A percentile compares a stretch with the other conserved stretches of the same genome.
Conservation (phyloP, 1,140 invertebrate species). For the Aradophagus sp. region DNA sequence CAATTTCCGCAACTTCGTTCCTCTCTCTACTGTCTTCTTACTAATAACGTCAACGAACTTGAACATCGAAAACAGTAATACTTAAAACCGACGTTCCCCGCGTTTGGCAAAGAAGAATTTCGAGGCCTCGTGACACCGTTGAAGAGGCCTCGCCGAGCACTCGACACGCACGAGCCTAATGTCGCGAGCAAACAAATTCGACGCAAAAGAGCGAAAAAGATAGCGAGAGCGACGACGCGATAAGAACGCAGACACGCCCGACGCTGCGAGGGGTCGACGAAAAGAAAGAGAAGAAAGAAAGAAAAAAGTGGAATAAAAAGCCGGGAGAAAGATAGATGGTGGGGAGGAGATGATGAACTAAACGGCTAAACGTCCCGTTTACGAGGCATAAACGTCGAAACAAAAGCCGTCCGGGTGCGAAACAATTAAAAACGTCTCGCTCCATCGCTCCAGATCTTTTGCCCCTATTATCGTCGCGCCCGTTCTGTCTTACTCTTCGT, state of each 20-base stretch:
- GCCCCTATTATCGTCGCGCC: constrained; percentile 50
- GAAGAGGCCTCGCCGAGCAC: constrained; percentile 43
- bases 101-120: constrained; percentile 42
- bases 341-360: constrained; percentile 52
- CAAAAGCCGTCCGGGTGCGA: constrained; percentile 72
- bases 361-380: constrained; percentile 65
- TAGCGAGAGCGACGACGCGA: constrained; percentile 13
- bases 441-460: constrained; percentile 69
- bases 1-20: no score
- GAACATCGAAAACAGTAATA: constrained; percentile 29
- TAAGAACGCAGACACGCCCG: constrained; percentile 38
- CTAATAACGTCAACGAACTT: not conserved
- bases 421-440: constrained; percentile 76
- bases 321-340: constrained; percentile 37
- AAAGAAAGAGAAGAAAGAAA: no score
- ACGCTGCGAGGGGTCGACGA: constrained; percentile 7
- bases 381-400: constrained; percentile 73
- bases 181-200: constrained; percentile 52
- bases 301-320: no score
- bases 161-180: constrained; percentile 53
- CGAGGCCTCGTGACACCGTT: constrained; percentile 43
- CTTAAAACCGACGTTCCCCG: constrained; percentile 6
- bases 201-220: constrained; percentile 40
- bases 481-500: constrained; percentile 41
- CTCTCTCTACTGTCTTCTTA: no score